A percentile compares a stretch with the other conserved stretches of the same genome.
Evolutionary conservation across 2,113 vertebrate species (phyloP).

Genomic region (Rhinichthys klamathensis): DNA sequence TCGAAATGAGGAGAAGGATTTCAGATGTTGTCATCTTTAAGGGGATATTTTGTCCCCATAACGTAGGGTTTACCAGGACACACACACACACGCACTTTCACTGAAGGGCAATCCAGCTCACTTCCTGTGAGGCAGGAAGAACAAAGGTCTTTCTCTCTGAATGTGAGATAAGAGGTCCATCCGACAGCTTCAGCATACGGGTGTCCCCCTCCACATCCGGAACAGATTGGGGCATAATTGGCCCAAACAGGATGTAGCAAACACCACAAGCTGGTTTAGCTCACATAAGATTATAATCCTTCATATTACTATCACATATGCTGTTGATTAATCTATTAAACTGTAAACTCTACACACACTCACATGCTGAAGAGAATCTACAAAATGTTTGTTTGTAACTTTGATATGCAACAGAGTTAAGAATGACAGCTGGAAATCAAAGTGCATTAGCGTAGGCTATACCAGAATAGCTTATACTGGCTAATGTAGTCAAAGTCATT

Average conservation of each 20-base stretch:
- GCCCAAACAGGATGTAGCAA: constrained; percentile 62
- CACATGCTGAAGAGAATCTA: neutral
- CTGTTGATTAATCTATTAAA: constrained; percentile 9
- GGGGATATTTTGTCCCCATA: too few species aligned
- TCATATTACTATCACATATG: constrained; percentile 1
- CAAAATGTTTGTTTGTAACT: neutral
- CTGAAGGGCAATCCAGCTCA: constrained; percentile 8
- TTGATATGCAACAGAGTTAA: neutral
- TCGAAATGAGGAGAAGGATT: too few species aligned
- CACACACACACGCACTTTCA: constrained; percentile 35
- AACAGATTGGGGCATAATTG: constrained; percentile 68
- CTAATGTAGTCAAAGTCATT: constrained; percentile 22
- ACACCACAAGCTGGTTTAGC: neutral
- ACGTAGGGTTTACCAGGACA: neutral
- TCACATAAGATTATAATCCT: constrained; percentile 9
- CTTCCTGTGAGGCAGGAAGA: constrained; percentile 11
- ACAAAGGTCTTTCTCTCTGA: neutral
- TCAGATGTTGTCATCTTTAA: too few species aligned
- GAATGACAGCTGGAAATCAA: neutral
- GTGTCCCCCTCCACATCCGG: constrained; percentile 67
- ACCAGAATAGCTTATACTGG: neutral
- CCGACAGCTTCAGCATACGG: constrained; percentile 61
- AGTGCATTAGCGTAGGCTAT: constrained; percentile 7
- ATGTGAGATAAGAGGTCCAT: neutral
- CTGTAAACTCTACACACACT: constrained; percentile 2